A percentile compares a stretch with the other conserved stretches of the same genome.
Evolutionary conservation across 2,113 vertebrate species (phyloP).

Genomic region (Xiphophorus maculatus): DNA sequence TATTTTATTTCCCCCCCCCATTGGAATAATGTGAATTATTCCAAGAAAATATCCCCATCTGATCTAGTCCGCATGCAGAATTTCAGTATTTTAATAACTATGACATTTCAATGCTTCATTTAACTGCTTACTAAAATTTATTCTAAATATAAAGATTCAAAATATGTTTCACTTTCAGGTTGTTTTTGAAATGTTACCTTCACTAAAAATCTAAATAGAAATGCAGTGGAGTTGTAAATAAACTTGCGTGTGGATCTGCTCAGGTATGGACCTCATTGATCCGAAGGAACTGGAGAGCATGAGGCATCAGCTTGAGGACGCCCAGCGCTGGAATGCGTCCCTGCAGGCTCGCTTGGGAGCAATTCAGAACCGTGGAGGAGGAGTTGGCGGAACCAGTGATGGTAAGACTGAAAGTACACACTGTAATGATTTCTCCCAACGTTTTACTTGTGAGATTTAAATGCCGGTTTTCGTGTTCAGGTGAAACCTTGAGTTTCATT

Average conservation of each 20-base stretch:
- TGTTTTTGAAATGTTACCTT: background rate
- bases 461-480: slow-evolving; percentile 66
- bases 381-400: slow-evolving; percentile 79
- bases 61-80: background rate
- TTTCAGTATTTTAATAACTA: background rate
- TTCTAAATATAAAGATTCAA: background rate
- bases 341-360: slow-evolving; percentile 81
- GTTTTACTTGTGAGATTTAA: background rate
- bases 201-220: background rate
- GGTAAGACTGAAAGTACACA: slow-evolving; percentile 42
- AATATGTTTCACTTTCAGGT: background rate
- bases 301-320: slow-evolving; percentile 81
- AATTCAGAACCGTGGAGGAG: slow-evolving; percentile 81
- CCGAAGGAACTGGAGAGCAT: slow-evolving; percentile 77
- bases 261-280: slow-evolving; percentile 65
- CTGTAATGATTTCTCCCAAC: background rate
- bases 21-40: no score
- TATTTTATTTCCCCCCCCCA: no score
- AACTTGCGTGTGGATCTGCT: slow-evolving; percentile 4
- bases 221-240: background rate
- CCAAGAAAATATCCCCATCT: background rate
- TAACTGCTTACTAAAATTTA: background rate
- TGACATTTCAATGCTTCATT: background rate
- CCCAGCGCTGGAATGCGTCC: slow-evolving; percentile 82
- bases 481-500: slow-evolving; percentile 87